A percentile compares a stretch with the other conserved stretches of the same genome.
Conservation (phyloP, 2,888 invertebrate species). For the Onthophagus sagittarius region DNA sequence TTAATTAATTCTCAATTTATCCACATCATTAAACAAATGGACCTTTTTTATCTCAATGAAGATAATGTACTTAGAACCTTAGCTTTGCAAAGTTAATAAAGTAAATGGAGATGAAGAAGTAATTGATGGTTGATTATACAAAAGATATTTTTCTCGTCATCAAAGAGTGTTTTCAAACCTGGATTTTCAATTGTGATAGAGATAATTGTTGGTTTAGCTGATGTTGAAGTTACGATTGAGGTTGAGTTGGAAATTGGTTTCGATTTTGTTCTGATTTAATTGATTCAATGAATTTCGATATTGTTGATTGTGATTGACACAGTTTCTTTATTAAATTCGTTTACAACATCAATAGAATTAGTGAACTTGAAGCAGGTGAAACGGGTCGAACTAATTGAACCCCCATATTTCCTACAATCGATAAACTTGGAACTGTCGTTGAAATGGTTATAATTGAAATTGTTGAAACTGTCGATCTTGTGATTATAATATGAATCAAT, state of each 20-base stretch:
- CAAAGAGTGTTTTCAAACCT: constrained; percentile 40
- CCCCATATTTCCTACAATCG: constrained; percentile 69
- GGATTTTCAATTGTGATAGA: constrained; percentile 19
- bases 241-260: constrained; percentile 54
- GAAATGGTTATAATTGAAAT: constrained; percentile 42
- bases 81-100: constrained; percentile 33
- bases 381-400: constrained; percentile 73
- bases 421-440: constrained; percentile 57
- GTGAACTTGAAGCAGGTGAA: constrained; percentile 55
- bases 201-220: constrained; percentile 24
- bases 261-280: constrained; percentile 32
- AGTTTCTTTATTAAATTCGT: constrained; percentile 42
- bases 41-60: constrained; percentile 55
- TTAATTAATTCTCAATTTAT: constrained; percentile 47
- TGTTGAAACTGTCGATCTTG: constrained; percentile 27
- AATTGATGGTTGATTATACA: constrained; percentile 43
- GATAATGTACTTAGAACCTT: constrained; percentile 49
- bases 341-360: constrained; percentile 52
- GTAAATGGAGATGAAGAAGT: constrained; percentile 8
- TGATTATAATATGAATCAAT: constrained; percentile 64
- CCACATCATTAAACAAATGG: constrained; percentile 43
- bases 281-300: constrained; percentile 35
- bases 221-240: constrained; percentile 55
- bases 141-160: constrained; percentile 57
- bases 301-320: constrained; percentile 39